Evolutionary conservation across 2,113 vertebrate genomes (phyloP).

Genomic region (Sciurus niger): DNA sequence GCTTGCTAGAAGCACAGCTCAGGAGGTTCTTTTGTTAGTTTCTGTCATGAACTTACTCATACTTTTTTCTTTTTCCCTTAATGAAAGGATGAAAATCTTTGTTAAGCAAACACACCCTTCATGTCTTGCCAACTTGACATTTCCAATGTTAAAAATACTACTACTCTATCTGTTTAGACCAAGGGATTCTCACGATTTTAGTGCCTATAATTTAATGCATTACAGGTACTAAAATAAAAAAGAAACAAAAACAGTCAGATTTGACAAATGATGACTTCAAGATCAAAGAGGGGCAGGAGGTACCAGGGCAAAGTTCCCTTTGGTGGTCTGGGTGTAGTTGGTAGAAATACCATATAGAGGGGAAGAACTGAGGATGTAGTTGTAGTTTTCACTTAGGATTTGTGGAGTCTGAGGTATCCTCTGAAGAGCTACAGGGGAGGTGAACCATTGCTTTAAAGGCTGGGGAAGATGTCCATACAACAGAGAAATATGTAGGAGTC

Average conservation of each 20-base stretch:
- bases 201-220: not conserved
- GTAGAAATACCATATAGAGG: not conserved
- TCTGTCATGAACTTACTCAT: too few relatives aligned
- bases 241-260: not conserved
- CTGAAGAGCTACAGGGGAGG: not conserved
- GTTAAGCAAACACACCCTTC: not conserved
- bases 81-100: too few relatives aligned
- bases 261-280: not conserved
- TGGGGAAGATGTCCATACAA: not conserved
- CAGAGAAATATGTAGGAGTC: not conserved
- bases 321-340: not conserved
- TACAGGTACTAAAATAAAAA: not conserved
- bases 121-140: not conserved
- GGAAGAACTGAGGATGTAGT: not conserved
- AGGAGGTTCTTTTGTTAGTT: too few relatives aligned
- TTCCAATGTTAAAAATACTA: not conserved
- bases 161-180: not conserved
- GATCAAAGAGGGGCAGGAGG: too few relatives aligned
- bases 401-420: not conserved
- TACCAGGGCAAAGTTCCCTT: not conserved
- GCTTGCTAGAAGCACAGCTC: not conserved
- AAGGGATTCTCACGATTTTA: not conserved
- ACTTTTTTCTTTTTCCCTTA: too few relatives aligned
- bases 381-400: not conserved
- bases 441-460: not conserved